Conservation (phyloP, 2,797 vertebrate species). For the Chrosomus eos region DNA sequence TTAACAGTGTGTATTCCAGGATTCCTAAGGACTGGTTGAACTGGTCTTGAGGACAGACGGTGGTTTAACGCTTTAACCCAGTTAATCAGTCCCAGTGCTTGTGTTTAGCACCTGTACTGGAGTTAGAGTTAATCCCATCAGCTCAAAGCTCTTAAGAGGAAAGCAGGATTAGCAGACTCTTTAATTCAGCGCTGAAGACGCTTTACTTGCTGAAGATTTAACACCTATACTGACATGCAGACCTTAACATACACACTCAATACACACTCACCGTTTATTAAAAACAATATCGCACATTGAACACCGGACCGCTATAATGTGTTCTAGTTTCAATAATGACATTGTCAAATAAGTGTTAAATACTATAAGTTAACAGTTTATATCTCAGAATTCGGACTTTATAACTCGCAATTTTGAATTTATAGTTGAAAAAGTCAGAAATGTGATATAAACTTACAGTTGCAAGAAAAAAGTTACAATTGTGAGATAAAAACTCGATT, state of each 20-base stretch:
- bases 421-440: no score
- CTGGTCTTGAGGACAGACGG: constrained; percentile 49
- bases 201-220: constrained; percentile 1
- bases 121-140: constrained; percentile 62
- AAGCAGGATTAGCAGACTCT: constrained; percentile 63
- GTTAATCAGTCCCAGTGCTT: constrained; percentile 71
- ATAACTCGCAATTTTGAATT: no score
- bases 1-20: no score
- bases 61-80: constrained; percentile 53
- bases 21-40: no score
- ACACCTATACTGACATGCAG: not conserved
- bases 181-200: not conserved
- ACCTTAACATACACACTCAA: not conserved
- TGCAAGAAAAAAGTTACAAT: not conserved
- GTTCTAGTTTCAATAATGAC: not conserved
- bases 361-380: no score
- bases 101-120: constrained; percentile 49
- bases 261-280: not conserved
- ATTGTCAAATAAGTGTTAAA: not conserved
- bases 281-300: not conserved
- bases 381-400: no score
- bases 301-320: not conserved
- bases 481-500: not conserved
- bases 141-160: constrained; percentile 59
- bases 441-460: no score